Conservation (phyloP, 1,140 invertebrate genomes). For the Drosophila setifemur region DNA sequence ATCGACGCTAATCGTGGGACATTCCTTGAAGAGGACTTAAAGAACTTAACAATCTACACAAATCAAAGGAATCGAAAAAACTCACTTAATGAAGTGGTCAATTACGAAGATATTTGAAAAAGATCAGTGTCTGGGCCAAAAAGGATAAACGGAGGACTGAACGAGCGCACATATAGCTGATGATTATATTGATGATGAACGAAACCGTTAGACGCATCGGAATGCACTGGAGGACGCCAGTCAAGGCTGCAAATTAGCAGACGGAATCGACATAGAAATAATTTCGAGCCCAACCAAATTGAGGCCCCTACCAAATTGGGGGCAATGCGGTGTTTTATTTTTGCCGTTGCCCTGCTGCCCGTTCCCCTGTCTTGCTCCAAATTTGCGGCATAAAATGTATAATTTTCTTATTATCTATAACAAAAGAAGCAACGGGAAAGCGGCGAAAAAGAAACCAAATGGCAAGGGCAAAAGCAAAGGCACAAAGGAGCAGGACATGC, state of each 20-base stretch:
- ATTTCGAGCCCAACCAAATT: conserved; percentile 63
- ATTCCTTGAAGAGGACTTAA: background rate
- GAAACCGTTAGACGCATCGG: conserved; percentile 77
- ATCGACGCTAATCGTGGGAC: conserved; percentile 28
- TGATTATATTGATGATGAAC: conserved; percentile 49
- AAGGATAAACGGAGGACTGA: conserved; percentile 52
- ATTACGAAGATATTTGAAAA: conserved; percentile 65
- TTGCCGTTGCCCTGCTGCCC: conserved; percentile 25
- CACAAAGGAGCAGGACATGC: background rate
- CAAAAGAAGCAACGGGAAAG: conserved; percentile 31
- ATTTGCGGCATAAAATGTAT: conserved; percentile 74
- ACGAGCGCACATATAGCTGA: conserved; percentile 7
- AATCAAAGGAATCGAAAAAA: conserved; percentile 50
- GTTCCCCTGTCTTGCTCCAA: background rate
- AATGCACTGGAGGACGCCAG: conserved; percentile 56
- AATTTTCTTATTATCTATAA: conserved; percentile 82
- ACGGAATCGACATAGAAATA: conserved; percentile 49
- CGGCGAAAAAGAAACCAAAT: conserved; percentile 23
- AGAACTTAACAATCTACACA: background rate
- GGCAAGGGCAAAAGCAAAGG: conserved; percentile 33
- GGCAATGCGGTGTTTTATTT: conserved; percentile 72
- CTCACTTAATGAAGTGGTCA: conserved; percentile 68
- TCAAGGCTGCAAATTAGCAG: conserved; percentile 31
- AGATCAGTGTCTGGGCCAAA: conserved; percentile 52
- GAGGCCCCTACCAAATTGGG: conserved; percentile 64